Percentiles rank a stretch among this genome's conserved stretches.
Evolutionary conservation across 2,113 vertebrate genomes (phyloP).

Genomic region (Galeopterus variegatus): DNA sequence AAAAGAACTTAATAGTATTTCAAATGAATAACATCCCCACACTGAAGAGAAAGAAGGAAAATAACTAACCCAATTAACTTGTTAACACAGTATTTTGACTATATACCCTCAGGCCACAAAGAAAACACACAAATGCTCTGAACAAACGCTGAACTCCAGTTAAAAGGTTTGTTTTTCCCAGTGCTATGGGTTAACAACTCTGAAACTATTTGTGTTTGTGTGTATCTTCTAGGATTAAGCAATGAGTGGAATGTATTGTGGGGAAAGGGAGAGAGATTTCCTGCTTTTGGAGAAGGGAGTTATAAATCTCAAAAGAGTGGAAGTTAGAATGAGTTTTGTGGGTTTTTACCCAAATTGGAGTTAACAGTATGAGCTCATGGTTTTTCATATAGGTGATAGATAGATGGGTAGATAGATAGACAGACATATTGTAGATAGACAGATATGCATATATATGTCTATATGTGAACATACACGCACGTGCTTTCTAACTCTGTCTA

Average conservation of each 20-base stretch:
- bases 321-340: background rate
- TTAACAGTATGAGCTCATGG: background rate
- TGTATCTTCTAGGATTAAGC: background rate
- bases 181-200: background rate
- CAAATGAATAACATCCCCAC: conserved; percentile 18
- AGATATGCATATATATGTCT: background rate
- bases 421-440: background rate
- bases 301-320: background rate
- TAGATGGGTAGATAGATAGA: background rate
- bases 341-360: background rate
- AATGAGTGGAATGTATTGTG: background rate
- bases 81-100: background rate
- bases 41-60: background rate
- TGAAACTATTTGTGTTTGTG: background rate
- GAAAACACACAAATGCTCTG: background rate
- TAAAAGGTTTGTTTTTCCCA: background rate
- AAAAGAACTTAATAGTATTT: background rate
- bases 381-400: background rate
- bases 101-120: background rate
- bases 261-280: background rate
- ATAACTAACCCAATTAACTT: background rate
- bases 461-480: background rate
- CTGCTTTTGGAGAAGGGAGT: background rate
- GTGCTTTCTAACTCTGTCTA: background rate
- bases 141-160: background rate